A percentile compares a stretch with the other conserved stretches of the same genome.
Conservation (phyloP, 2,888 invertebrate species). For the Hypena proboscidalis region DNA sequence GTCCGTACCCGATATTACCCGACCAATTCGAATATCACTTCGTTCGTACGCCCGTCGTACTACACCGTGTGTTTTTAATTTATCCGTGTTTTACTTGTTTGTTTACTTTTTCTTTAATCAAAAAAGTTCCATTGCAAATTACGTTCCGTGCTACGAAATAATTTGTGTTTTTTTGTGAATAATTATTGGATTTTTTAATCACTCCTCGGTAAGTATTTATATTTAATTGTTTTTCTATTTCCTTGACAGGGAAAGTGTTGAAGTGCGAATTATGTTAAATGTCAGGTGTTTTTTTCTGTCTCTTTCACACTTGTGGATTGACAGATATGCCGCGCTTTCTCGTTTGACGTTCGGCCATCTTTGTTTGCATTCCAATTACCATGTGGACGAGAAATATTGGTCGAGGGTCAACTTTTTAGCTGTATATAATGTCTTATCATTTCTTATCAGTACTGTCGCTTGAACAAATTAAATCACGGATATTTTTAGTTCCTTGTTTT, state of each 20-base stretch:
- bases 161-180: slow-evolving; percentile 2
- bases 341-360: neutral
- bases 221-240: neutral
- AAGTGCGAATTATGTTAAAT: neutral
- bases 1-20: slow-evolving; percentile 3
- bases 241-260: neutral
- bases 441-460: too few relatives aligned
- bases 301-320: neutral
- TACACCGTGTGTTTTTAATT: slow-evolving; percentile 1
- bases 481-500: too few relatives aligned
- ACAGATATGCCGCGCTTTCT: neutral
- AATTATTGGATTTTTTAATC: slow-evolving; percentile 2
- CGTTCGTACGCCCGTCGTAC: neutral
- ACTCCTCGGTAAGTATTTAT: neutral
- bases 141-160: neutral
- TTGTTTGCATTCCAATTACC: neutral
- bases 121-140: slow-evolving; percentile 4
- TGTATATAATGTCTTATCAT: too few relatives aligned
- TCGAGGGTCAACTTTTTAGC: too few relatives aligned
- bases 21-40: slow-evolving; percentile 5
- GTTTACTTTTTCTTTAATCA: slow-evolving; percentile 6
- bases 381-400: neutral
- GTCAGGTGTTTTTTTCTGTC: too few relatives aligned
- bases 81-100: slow-evolving; percentile 1
- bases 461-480: too few relatives aligned